Percentiles rank a stretch among this genome's conserved stretches.
These are phyloP conservation scores for Triplophysa bombifrons DNA, from an alignment of 2,797 vertebrate genomes.

Conservation along the genomic window DNA sequence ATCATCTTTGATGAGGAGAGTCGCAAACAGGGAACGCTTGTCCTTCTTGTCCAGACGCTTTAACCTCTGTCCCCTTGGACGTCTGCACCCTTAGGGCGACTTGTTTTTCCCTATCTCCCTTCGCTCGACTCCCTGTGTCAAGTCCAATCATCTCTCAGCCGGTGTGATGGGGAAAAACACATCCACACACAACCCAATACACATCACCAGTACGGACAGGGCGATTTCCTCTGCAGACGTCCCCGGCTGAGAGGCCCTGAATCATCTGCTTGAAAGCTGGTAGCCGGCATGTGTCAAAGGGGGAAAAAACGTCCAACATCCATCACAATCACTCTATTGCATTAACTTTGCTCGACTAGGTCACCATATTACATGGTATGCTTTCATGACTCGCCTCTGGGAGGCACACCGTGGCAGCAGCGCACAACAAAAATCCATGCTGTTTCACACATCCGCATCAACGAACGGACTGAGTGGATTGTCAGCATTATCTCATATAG, in stretches of 20 bases:
- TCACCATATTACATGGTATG: slow-evolving; percentile 2
- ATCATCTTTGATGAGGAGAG: slow-evolving; percentile 7
- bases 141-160: slow-evolving; percentile 6
- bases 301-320: not conserved
- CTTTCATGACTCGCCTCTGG: slow-evolving; percentile 22
- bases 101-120: not conserved
- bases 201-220: not conserved
- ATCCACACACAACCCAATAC: slow-evolving; percentile 17
- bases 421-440: slow-evolving; percentile 42
- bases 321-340: not conserved
- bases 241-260: not conserved
- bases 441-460: slow-evolving; percentile 43
- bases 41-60: slow-evolving; percentile 36
- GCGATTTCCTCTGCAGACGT: slow-evolving; percentile 3
- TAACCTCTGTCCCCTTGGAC: slow-evolving; percentile 26
- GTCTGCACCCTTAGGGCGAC: not conserved
- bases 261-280: slow-evolving; percentile 15
- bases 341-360: slow-evolving; percentile 35
- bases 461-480: not conserved
- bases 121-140: slow-evolving; percentile 17
- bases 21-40: slow-evolving; percentile 15
- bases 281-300: slow-evolving; percentile 2
- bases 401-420: slow-evolving; percentile 19
- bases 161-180: slow-evolving; percentile 17
- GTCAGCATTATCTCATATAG: not conserved